Conservation (phyloP, 2,888 invertebrate genomes). For the Phania funesta region DNA sequence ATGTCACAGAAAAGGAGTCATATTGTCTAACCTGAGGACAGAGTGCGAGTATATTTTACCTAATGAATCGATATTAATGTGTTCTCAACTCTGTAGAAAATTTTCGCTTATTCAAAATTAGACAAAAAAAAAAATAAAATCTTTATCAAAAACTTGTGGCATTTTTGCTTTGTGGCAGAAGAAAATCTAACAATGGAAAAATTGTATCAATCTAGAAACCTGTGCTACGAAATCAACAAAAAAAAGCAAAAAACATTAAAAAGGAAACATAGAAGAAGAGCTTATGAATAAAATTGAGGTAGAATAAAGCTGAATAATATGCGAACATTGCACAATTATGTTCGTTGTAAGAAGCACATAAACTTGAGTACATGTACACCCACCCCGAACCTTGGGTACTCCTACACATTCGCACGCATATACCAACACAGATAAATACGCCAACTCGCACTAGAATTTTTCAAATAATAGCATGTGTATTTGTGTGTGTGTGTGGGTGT, state of each 20-base stretch:
- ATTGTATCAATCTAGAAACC: conserved; percentile 44
- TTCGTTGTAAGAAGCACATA: background rate
- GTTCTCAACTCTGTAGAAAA: too few species aligned
- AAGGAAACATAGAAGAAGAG: conserved; percentile 1
- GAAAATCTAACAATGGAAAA: conserved; percentile 2
- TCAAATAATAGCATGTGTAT: conserved; percentile 41
- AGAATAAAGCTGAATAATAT: conserved; percentile 38
- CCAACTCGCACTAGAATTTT: conserved; percentile 20
- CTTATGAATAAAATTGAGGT: background rate
- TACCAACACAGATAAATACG: background rate
- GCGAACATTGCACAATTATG: conserved; percentile 50
- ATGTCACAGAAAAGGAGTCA: too few species aligned
- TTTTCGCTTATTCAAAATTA: too few species aligned
- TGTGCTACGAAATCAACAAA: background rate
- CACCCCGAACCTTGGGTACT: background rate
- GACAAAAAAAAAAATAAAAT: too few species aligned
- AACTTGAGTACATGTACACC: background rate
- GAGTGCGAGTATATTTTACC: too few species aligned
- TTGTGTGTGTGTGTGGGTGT: conserved; percentile 1
- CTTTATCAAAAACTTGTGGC: too few species aligned
- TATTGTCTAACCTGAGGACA: too few species aligned
- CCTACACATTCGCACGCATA: background rate
- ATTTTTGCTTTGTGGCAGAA: too few species aligned
- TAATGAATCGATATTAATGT: too few species aligned
- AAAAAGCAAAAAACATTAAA: background rate